Base-by-base conservation (phyloP, 1,140 invertebrate genomes). In the Tribolium madens region DNA sequence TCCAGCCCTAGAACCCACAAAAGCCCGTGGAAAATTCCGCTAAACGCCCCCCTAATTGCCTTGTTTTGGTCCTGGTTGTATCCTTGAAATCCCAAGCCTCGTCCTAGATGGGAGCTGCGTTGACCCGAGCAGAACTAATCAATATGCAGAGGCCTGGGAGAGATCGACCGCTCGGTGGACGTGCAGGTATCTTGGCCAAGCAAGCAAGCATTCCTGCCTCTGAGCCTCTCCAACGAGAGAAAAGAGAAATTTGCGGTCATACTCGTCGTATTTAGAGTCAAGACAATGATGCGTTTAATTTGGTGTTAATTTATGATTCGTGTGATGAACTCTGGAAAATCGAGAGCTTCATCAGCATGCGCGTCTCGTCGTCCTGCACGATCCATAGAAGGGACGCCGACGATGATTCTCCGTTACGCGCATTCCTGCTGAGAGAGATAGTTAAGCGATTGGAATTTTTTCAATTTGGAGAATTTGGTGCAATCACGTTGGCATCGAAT, bases 71-170 rank as follows among this genome's bases (percentile, higher is more conserved):
- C 68, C 33, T 47, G 31, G n/a, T 15, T 42, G 14, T 26, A 33
- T 71, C 68, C 33, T 15, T 14, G 21, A 18, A 42, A 13, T 71
- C 33, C 68, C 12, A 36, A 7, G 68, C 21, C 14, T 10, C 36
- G 46, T 71, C 68, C 33, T 18, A 42, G 21, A 42, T 53, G 6
- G n/a, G 74, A 69, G 74, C 21, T 26, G 64, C 57, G 74, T 68
- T 68, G 74, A 68, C 64, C 74, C 42, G 74, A 69, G 36, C 74
- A 72, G 47, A 75, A 46, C 75, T 80, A 75, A 80, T 80, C 79
- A 80, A 80, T 80, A 80, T 80, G 77, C 79, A 73, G 75, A 75
- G 77, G 77, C 79, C 77, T 77, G 77, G 77, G 79, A 80, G 79
- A 80, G 79, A 80, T 80, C 79, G 79, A 80, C 79, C 79, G 79